Conservation (phyloP, 2,797 vertebrate species). For the Limosa lapponica region DNA sequence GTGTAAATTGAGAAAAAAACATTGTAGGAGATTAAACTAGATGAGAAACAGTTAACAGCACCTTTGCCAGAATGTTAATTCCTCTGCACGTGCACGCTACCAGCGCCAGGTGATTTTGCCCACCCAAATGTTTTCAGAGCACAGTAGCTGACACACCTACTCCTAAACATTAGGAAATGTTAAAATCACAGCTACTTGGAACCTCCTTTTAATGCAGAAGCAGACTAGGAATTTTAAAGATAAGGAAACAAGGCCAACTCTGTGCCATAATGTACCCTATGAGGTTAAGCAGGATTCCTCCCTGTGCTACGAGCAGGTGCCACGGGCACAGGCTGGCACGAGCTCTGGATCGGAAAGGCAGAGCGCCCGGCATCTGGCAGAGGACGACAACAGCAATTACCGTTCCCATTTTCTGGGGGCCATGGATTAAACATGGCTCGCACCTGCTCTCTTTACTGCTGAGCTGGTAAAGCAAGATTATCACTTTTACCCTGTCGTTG, state of each 20-base stretch:
- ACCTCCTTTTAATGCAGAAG: background rate
- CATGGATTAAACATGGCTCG: slow-evolving; percentile 51
- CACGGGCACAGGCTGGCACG: slow-evolving; percentile 15
- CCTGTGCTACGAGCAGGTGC: background rate
- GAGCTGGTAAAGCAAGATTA: slow-evolving; percentile 37
- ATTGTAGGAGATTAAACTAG: background rate
- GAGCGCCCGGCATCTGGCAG: slow-evolving; percentile 19
- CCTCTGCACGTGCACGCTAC: background rate
- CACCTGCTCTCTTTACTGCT: slow-evolving; percentile 55
- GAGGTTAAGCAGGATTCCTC: background rate
- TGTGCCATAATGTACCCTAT: background rate
- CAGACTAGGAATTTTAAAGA: background rate
- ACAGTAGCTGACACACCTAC: background rate
- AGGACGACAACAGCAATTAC: slow-evolving; percentile 24
- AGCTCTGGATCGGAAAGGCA: slow-evolving; percentile 27
- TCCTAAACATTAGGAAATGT: background rate
- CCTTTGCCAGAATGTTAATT: background rate
- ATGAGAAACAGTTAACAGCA: background rate
- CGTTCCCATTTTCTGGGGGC: slow-evolving; percentile 24
- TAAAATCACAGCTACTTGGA: background rate
- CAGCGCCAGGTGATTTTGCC: background rate
- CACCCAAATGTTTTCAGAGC: background rate
- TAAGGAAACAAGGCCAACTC: background rate
- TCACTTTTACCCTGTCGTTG: background rate
- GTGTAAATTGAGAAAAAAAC: background rate